Percentiles rank a stretch among this genome's conserved stretches.
phyloP scores from a whole-genome alignment of 1,140 invertebrate genomes.

The Cherax quadricarinatus region DNA sequence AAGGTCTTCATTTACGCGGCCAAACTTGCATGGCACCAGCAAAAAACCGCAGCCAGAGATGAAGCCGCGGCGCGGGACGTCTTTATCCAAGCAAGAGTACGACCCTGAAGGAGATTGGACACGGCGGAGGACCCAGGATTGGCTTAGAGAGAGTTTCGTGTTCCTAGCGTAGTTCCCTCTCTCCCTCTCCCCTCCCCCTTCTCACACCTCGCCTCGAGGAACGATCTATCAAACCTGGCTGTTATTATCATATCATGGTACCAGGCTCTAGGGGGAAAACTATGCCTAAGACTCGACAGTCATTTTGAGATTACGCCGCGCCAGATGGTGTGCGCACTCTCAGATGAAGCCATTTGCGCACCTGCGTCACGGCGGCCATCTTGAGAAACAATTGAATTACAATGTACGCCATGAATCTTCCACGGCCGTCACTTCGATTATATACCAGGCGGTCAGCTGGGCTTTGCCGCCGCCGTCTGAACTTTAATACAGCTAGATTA shows the following conservation, averaged over 20 bases:
- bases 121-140: background rate
- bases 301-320: background rate
- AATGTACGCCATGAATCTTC: conserved; percentile 68
- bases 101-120: background rate
- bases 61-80: background rate
- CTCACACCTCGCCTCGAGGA: background rate
- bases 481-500: conserved; percentile 34
- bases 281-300: background rate
- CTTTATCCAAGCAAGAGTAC: background rate
- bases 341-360: conserved; percentile 65
- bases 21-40: background rate
- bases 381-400: conserved; percentile 70
- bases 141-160: background rate
- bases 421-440: conserved; percentile 62
- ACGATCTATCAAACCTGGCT: background rate
- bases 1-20: conserved; percentile 16
- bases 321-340: conserved; percentile 30
- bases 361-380: conserved; percentile 63
- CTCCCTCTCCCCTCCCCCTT: background rate
- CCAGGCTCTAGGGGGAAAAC: background rate
- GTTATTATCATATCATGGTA: background rate
- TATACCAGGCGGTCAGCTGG: conserved; percentile 56
- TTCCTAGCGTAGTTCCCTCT: background rate
- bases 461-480: background rate
- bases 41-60: background rate